Base-by-base conservation (phyloP, 2,888 invertebrate genomes). In the Oconnorella tubifera region DNA sequence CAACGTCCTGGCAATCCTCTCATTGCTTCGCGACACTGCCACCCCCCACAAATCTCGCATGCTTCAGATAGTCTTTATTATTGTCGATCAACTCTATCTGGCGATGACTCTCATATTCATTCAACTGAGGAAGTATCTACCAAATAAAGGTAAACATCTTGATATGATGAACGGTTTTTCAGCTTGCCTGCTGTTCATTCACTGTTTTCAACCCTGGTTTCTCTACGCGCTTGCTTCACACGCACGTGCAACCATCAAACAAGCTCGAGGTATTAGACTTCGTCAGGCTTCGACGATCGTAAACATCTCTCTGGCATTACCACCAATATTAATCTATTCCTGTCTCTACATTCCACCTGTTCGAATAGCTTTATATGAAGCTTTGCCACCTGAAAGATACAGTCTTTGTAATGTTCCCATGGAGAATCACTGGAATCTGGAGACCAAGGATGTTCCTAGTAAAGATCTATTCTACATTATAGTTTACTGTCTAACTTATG, bases 391-490 rank as follows among this genome's bases (percentile, higher is more conserved):
- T 10, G 53, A 27, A 10, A 51, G 10, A 10, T 51, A 19, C 53
- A 51, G 25, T 27, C 25, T 51, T 4, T 51, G 53, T 25, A 51
- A 51, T 27, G 53, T 51, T 25, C 53, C 53, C 6, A 51, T 51
- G 53, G 53, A 59, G 27, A 63, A 69, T 33, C 62, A 68, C 53
- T 69, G 69, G 69, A 56, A 68, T 31, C 56, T 67, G 2, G 63
- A 49, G 1, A 55, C 50, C 2, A 59, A 55, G 32, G 58, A 65
- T n/a, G 65, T 48, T 2, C 29, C 2, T 14, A 57, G 27, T 3
- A 50, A 31, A n/a, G 68, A 69, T 32, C 56, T 60, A 28, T 60
- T 64, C 28, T 68, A 68, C 56, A 58, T 68, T 31, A 29, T 69
- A 10, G 69, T 60, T 62, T 68, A 63, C 64, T 50, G 56, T 31